Evolutionary conservation across 2,888 invertebrate species (phyloP).

Genomic region (Proisotoma minuta): DNA sequence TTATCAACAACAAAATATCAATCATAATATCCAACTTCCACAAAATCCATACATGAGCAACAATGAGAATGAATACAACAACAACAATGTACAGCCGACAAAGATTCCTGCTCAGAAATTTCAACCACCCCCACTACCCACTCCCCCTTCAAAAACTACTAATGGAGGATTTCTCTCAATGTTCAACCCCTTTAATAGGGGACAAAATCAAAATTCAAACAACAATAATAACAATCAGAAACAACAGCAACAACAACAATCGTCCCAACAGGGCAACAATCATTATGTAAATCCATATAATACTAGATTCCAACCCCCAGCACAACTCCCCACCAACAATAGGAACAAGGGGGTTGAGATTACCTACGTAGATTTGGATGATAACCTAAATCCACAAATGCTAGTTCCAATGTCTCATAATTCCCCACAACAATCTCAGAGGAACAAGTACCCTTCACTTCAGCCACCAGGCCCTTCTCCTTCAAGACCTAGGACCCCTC

Average conservation of each 20-base stretch:
- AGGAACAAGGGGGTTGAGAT: slow-evolving; percentile 9
- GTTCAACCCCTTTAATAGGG: neutral
- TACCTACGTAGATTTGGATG: slow-evolving; percentile 21
- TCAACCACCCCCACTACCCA: slow-evolving; percentile 29
- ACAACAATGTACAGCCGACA: slow-evolving; percentile 9
- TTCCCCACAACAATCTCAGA: neutral
- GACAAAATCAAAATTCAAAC: neutral
- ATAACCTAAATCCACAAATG: slow-evolving; percentile 20
- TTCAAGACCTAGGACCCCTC: slow-evolving; percentile 9
- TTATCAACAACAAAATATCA: neutral
- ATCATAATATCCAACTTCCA: neutral
- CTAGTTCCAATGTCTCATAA: neutral
- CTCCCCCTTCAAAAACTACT: slow-evolving; percentile 3
- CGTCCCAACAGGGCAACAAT: slow-evolving; percentile 4
- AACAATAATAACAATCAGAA: neutral
- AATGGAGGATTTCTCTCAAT: neutral
- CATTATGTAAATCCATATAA: slow-evolving; percentile 29
- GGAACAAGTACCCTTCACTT: slow-evolving; percentile 3
- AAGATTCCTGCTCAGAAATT: slow-evolving; percentile 32
- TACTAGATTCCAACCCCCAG: slow-evolving; percentile 27
- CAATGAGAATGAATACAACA: neutral
- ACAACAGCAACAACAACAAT: neutral
- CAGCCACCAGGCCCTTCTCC: neutral
- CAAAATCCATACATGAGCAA: neutral
- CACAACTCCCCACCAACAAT: neutral